Base-by-base conservation (phyloP, 2,888 invertebrate species). In the Acholoe squamosa region DNA sequence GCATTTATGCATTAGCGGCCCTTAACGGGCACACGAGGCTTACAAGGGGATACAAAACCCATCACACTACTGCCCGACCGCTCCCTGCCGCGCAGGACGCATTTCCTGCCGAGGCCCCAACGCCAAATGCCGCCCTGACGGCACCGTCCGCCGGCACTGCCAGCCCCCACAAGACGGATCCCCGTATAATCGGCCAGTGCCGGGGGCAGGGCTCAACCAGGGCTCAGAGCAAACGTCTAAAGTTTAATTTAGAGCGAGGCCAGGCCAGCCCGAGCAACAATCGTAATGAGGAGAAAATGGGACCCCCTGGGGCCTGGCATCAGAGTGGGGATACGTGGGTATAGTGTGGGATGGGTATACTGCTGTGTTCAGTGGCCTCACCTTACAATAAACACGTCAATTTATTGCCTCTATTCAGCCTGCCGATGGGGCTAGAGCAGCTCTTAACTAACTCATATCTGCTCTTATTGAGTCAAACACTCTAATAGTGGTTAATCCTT, bases 251-350 rank as follows among this genome's bases (percentile, higher is more conserved):
- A 80, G 80, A 80, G 34, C 80, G 34, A 10, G 28, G 14, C 43
- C 22, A 5, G 33, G 80, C 5, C n/a, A 34, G 80, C 0, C 14
- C 33, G 34, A 19, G 22, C 33, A 34, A 80, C 80, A 80, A 80
- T 43, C 34, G 80, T 80, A 80, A 80, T 19, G 80, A 80, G 80
- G 34, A 80, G 80, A 80, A 80, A 80, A 80, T 80, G 43, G 80
- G 80, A 34, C n/a, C 43, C 43, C 43, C 33, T 25, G 76, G 76
- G 31, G 31, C n/a, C 25, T 31, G 14, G 76, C 16, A 76, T 76
- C 76, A 76, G 76, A 28, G 31, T 76, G 25, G 76, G 76, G 14
- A 14, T 14, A 28, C 1, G 28, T 28, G 31, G 76, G 76, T 25
- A 28, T 14, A 14, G 76, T 25, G 31, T 3, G 76, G 31, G 76